phyloP scores from a whole-genome alignment of 2,888 invertebrate genomes.

The Sarcophaga variegata region DNA sequence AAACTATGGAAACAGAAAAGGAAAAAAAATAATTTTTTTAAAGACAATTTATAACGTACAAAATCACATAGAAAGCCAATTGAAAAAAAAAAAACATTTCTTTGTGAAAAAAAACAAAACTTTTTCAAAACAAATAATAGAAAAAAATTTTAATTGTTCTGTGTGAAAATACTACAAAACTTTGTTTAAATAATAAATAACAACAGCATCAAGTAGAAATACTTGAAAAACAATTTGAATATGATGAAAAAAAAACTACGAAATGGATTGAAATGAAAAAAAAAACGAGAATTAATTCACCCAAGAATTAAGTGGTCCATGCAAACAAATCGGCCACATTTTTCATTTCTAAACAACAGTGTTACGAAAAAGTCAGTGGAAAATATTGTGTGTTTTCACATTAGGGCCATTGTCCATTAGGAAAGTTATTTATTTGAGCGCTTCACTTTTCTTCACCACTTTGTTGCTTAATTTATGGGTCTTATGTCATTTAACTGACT shows the following conservation, averaged over 20 bases:
- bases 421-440: too few species aligned
- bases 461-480: not conserved
- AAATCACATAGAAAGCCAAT: conserved; percentile 1
- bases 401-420: too few species aligned
- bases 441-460: not conserved
- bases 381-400: too few species aligned
- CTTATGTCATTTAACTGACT: too few species aligned
- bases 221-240: not conserved
- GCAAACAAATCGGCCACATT: not conserved
- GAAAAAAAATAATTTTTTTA: not conserved
- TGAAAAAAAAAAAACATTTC: conserved; percentile 3
- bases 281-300: not conserved
- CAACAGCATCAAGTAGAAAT: not conserved
- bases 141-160: conserved; percentile 35
- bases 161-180: conserved; percentile 22
- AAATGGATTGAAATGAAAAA: not conserved
- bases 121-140: not conserved
- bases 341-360: too few species aligned
- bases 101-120: not conserved
- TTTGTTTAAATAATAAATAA: conserved; percentile 18
- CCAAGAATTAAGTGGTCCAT: not conserved
- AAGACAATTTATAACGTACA: conserved; percentile 39
- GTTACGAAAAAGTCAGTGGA: too few species aligned
- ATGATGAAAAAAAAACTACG: conserved; percentile 1
- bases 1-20: not conserved